A percentile compares a stretch with the other conserved stretches of the same genome.
Conservation (phyloP, 1,140 invertebrate genomes). For the Belonocnema kinseyi region DNA sequence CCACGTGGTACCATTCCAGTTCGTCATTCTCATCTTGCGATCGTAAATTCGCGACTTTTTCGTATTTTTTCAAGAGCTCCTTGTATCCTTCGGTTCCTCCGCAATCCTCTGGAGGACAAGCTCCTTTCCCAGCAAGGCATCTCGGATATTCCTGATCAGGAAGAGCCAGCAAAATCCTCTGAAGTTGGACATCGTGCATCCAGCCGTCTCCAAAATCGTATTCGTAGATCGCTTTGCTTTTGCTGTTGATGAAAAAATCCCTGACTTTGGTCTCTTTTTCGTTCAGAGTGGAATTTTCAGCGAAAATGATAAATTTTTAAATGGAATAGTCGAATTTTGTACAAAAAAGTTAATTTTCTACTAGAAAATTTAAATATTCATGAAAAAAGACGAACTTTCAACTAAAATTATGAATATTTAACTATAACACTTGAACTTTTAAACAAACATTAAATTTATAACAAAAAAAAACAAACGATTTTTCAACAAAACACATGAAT, state of each 20-base stretch:
- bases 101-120: slow-evolving; percentile 30
- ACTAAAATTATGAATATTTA: too few relatives aligned
- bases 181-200: background rate
- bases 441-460: too few relatives aligned
- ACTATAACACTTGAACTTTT: too few relatives aligned
- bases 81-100: slow-evolving; percentile 1
- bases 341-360: too few relatives aligned
- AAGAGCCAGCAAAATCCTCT: background rate
- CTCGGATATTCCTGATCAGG: background rate
- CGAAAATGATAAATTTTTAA: too few relatives aligned
- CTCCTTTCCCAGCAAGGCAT: slow-evolving; percentile 26
- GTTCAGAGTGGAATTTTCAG: background rate
- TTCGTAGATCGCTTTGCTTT: slow-evolving; percentile 3
- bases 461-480: too few relatives aligned
- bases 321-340: too few relatives aligned
- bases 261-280: slow-evolving; percentile 17
- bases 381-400: too few relatives aligned
- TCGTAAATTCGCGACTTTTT: background rate
- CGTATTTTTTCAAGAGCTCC: background rate
- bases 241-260: slow-evolving; percentile 14
- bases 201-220: slow-evolving; percentile 34
- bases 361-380: too few relatives aligned
- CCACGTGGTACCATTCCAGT: background rate
- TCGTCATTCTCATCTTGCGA: background rate
- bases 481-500: too few relatives aligned